Evolutionary conservation across 2,797 vertebrate genomes (phyloP).

Genomic region (Cottoperca gobio): DNA sequence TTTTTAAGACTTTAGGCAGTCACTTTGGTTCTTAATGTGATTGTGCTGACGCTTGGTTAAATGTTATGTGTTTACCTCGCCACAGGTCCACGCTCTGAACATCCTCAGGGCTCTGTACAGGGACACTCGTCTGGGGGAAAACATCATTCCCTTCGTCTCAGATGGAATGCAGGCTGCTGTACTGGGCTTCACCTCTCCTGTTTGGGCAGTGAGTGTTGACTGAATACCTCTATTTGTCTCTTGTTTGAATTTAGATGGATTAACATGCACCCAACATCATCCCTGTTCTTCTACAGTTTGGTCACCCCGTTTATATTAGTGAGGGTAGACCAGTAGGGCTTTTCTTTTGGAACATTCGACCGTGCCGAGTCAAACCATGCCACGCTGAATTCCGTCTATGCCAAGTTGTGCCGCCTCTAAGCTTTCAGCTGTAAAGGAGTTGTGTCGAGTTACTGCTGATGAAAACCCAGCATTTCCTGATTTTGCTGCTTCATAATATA

Average conservation of each 20-base stretch:
- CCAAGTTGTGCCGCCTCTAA: no score
- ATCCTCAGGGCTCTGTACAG: conserved; percentile 94
- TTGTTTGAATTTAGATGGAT: neutral
- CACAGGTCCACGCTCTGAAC: conserved; percentile 96
- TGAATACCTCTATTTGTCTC: neutral
- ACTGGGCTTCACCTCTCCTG: conserved; percentile 93
- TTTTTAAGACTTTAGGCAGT: neutral
- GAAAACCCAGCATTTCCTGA: no score
- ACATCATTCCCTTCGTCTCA: conserved; percentile 92
- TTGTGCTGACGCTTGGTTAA: neutral
- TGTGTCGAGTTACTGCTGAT: no score
- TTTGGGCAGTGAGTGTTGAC: conserved; percentile 94
- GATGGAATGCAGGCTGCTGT: conserved; percentile 93
- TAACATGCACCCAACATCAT: accelerated
- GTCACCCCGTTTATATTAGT: neutral
- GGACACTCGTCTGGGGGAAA: conserved; percentile 94
- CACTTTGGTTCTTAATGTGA: neutral
- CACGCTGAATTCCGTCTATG: no score
- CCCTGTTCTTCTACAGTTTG: neutral
- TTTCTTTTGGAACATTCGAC: no score
- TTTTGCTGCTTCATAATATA: no score
- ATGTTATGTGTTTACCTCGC: neutral
- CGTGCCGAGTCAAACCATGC: no score
- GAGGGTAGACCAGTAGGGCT: neutral
- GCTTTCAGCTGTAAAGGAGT: no score